Evolutionary conservation across 2,888 invertebrate species (phyloP).

Genomic region (Sminthurides aquaticus): DNA sequence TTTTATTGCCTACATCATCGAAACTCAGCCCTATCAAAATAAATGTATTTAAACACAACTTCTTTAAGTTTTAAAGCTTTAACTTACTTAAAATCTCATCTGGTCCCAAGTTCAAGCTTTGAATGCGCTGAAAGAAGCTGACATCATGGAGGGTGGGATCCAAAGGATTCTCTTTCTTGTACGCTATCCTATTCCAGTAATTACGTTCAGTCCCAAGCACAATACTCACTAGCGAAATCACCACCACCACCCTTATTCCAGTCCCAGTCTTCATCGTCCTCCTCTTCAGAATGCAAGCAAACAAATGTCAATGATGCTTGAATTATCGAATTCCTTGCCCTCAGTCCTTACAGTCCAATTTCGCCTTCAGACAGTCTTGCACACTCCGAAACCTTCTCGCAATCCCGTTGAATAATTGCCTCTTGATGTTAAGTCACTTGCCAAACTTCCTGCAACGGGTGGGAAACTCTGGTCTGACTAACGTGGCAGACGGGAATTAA

Average conservation of each 20-base stretch:
- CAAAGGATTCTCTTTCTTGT: not conserved
- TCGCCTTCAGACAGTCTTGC: no score
- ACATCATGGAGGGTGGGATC: constrained; percentile 11
- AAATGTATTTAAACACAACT: not conserved
- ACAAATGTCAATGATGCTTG: no score
- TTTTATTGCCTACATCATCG: not conserved
- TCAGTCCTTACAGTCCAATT: no score
- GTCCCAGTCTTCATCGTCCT: not conserved
- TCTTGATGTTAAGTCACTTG: no score
- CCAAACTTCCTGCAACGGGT: no score
- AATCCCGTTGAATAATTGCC: no score
- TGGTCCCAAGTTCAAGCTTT: constrained; percentile 27
- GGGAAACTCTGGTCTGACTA: no score
- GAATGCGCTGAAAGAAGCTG: constrained; percentile 26
- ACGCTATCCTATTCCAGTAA: not conserved
- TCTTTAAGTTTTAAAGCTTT: not conserved
- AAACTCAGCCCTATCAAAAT: not conserved
- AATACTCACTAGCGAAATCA: not conserved
- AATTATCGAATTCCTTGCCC: no score
- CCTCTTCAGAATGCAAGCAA: no score
- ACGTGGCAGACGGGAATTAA: no score
- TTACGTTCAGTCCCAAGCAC: not conserved
- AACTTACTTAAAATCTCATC: constrained; percentile 26
- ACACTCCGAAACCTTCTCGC: no score
- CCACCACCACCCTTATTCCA: not conserved